Conservation (phyloP, 2,797 vertebrate genomes). For the Pseudochromis fuscus region DNA sequence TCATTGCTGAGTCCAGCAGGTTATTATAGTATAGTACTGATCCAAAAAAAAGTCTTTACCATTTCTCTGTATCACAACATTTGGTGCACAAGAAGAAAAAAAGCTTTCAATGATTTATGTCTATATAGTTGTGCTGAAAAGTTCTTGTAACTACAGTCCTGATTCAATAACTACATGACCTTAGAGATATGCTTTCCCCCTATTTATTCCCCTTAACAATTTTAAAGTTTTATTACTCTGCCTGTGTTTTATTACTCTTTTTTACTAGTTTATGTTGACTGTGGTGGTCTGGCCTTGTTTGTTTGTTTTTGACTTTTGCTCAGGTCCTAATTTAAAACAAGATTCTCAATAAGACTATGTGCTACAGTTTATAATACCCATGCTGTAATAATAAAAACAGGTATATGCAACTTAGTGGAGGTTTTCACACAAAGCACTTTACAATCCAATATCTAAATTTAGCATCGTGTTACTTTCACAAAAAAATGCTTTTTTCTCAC, state of each 20-base stretch:
- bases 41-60: no score
- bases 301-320: not conserved
- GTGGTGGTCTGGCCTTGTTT: not conserved
- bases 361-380: not conserved
- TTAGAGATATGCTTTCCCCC: no score
- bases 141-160: not conserved
- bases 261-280: not conserved
- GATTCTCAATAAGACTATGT: not conserved
- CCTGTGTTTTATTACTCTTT: not conserved
- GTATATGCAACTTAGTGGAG: not conserved
- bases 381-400: not conserved
- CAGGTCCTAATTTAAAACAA: not conserved
- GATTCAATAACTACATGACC: not conserved
- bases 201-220: not conserved
- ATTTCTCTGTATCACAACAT: conserved; percentile 1
- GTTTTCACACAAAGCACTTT: not conserved
- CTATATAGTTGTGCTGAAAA: no score
- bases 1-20: no score
- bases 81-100: not conserved
- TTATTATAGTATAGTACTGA: no score
- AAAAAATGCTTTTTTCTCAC: not conserved
- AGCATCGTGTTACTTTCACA: not conserved
- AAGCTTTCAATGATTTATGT: not conserved
- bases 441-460: not conserved
- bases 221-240: conserved; percentile 1